These are phyloP conservation scores for Pseudochaenichthys georgianus DNA, from an alignment of 2,797 vertebrate genomes.

Conservation along the genomic window DNA sequence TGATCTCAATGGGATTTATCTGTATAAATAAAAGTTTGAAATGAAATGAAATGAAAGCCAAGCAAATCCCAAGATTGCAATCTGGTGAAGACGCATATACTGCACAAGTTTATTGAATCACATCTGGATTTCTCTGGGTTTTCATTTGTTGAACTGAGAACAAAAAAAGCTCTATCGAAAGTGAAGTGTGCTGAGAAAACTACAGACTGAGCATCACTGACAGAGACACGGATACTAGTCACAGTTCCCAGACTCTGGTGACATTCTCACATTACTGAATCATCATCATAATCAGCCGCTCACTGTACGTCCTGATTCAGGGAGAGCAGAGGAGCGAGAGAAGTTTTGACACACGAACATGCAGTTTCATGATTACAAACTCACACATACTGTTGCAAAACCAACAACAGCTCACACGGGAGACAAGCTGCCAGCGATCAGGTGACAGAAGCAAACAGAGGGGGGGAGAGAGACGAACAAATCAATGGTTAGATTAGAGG, in stretches of 20 bases:
- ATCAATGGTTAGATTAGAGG: conserved; percentile 66
- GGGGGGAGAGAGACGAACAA: conserved; percentile 44
- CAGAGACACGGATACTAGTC: conserved; percentile 68
- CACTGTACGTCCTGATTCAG: conserved; percentile 74
- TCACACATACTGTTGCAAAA: conserved; percentile 22
- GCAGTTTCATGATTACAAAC: conserved; percentile 36
- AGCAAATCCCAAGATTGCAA: neutral
- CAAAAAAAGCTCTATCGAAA: conserved; percentile 13
- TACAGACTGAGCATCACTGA: conserved; percentile 54
- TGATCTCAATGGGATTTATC: too few relatives aligned
- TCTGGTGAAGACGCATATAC: neutral
- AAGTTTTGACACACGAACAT: conserved; percentile 37
- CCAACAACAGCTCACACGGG: conserved; percentile 11
- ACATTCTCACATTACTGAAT: conserved; percentile 84
- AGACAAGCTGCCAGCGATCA: conserved; percentile 32
- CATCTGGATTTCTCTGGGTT: conserved; percentile 3
- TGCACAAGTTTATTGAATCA: neutral
- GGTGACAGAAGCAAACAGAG: conserved; percentile 21
- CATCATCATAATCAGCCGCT: conserved; percentile 72
- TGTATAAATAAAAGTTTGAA: too few relatives aligned
- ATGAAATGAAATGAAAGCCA: neutral
- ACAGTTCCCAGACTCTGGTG: conserved; percentile 77
- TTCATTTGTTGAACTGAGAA: neutral
- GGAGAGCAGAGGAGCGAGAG: conserved; percentile 54
- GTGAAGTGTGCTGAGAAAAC: conserved; percentile 45